Evolutionary conservation across 1,140 invertebrate genomes (phyloP), one percentile per base, ranked within the genome.

Genomic region (Goniozus legneri): DNA sequence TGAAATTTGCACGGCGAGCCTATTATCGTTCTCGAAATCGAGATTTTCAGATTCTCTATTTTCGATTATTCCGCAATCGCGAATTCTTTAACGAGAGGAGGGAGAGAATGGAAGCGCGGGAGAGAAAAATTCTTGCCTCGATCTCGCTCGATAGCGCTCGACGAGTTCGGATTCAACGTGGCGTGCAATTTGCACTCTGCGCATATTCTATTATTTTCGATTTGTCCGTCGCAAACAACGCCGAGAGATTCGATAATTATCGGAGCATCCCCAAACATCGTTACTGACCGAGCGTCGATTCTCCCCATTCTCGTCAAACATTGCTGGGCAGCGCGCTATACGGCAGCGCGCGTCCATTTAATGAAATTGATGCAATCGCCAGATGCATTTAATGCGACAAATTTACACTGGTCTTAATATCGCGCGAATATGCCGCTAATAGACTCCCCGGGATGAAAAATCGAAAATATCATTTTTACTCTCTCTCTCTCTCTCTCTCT

Each of bases 321-420:
- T 65, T 58, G 61, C 50, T 38, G 51, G 27, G 10, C n/a, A n/a
- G 57, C 56, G 47, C 52, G 21, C 24, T 7, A 6, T 12, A 27
- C 12, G 12, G 24, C 12, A 7, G 6, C 24, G 6, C 6, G 6
- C 24, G 6, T 8, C 30, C 55, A 52, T 56, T 62, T 71, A 69
- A 71, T 65, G 68, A 69, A 65, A 69, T 69, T 66, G 66, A 71
- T 71, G 61, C 67, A 71, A 71, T 69, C 62, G 57, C 41, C 50
- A 55, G 47, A 56, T 56, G 62, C 50, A 58, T 60, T 60, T 71
- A 72, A 72, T 69, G 61, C 58, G 53, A 52, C 62, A 61, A 68
- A 67, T 72, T 67, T 61, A 62, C 60, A 52, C 61, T 58, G 47
- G 45, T 35, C 56, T 56, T 58, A 60, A 60, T 60, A 60, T 60